Conservation (phyloP, 37 sponge, comb jelly and placozoan genomes). For the Chondrosia reniformis region DNA sequence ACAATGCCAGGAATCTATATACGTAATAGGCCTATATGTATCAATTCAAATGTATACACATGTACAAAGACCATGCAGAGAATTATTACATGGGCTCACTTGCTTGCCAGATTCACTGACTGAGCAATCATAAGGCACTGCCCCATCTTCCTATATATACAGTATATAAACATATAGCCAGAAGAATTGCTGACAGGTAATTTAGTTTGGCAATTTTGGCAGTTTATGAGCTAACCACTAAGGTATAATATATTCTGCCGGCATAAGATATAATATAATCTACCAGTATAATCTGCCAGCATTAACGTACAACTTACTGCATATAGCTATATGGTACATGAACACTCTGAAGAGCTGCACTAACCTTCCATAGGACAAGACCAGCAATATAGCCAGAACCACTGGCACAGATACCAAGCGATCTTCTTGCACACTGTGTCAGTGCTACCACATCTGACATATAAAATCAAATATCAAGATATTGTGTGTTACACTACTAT, state of each 20-base stretch:
- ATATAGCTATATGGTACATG: not conserved
- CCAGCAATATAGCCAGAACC: conserved; percentile 87
- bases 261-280: no score
- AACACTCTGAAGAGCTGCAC: not conserved
- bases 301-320: no score
- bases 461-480: not conserved
- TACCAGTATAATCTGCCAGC: no score
- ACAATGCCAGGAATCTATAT: conserved; percentile 79
- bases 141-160: conserved; percentile 29
- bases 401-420: conserved; percentile 81
- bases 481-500: not conserved
- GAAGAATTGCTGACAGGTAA: no score
- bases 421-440: conserved; percentile 57
- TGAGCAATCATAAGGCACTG: conserved; percentile 67
- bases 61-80: conserved; percentile 14
- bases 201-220: no score
- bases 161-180: not conserved
- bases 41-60: no score
- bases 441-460: conserved; percentile 80
- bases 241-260: no score
- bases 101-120: conserved; percentile 40
- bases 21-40: no score
- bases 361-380: conserved; percentile 70
- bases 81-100: conserved; percentile 18
- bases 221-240: no score